phyloP scores from a whole-genome alignment of 2,113 vertebrate species.

The Cromileptes altivelis region DNA sequence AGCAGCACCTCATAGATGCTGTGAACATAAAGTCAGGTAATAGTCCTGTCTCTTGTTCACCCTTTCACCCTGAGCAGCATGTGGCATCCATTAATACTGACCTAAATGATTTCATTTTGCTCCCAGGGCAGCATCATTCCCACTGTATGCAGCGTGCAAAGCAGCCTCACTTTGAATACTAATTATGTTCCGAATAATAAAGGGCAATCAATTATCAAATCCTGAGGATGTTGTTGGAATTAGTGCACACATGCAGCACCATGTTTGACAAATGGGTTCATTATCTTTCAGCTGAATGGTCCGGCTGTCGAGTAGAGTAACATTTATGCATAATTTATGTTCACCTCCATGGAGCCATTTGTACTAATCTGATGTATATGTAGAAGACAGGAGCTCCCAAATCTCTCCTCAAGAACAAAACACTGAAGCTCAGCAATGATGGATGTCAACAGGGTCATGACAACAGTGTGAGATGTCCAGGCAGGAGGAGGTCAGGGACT shows the following conservation, averaged over 20 bases:
- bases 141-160: background rate
- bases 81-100: background rate
- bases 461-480: constrained; percentile 4
- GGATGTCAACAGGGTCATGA: constrained; percentile 20
- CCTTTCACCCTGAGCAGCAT: constrained; percentile 21
- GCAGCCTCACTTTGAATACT: constrained; percentile 41
- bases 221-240: constrained; percentile 49
- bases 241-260: constrained; percentile 23
- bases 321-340: constrained; percentile 44
- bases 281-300: constrained; percentile 57
- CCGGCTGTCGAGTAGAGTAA: constrained; percentile 14
- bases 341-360: constrained; percentile 44
- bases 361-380: constrained; percentile 34
- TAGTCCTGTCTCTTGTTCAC: background rate
- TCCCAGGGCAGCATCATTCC: background rate
- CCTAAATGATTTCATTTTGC: constrained; percentile 8
- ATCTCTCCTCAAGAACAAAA: constrained; percentile 3
- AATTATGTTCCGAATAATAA: constrained; percentile 54
- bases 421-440: constrained; percentile 10
- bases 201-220: constrained; percentile 57
- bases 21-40: constrained; percentile 53
- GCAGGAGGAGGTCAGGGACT: constrained; percentile 13
- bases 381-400: background rate
- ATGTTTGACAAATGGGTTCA: constrained; percentile 74
- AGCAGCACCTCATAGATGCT: constrained; percentile 31